phyloP scores from a whole-genome alignment of 2,888 invertebrate species.

The Nineta flava region DNA sequence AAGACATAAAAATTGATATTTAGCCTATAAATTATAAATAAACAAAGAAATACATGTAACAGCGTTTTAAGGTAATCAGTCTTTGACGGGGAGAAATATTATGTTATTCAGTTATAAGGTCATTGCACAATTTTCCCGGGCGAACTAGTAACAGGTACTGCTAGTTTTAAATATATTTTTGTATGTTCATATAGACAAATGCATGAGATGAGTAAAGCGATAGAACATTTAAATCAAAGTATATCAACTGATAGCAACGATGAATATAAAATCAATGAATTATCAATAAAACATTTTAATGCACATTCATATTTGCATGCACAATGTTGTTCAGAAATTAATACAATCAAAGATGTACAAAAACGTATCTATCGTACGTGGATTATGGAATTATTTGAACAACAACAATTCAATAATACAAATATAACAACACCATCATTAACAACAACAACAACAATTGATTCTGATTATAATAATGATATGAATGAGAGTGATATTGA shows the following conservation, averaged over 20 bases:
- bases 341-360: conserved; percentile 71
- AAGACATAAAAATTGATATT: no score
- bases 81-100: no score
- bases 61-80: no score
- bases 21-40: no score
- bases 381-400: conserved; percentile 68
- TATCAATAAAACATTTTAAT: conserved; percentile 68
- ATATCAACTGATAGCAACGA: conserved; percentile 36
- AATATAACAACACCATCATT: conserved; percentile 37
- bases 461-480: conserved; percentile 10
- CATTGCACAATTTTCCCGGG: no score
- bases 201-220: conserved; percentile 75
- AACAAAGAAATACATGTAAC: no score
- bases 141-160: conserved; percentile 5
- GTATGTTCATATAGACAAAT: conserved; percentile 46
- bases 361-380: conserved; percentile 75
- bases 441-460: conserved; percentile 11
- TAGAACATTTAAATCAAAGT: conserved; percentile 53
- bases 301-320: conserved; percentile 71
- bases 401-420: conserved; percentile 29
- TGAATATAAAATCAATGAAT: conserved; percentile 69
- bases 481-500: conserved; percentile 37
- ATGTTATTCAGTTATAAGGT: no score
- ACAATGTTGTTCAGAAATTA: conserved; percentile 72
- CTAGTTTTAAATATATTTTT: no score